Evolutionary conservation across 2,888 invertebrate species (phyloP), one percentile per base, ranked within the genome.

Genomic region (Zaprionus bogoriensis): DNA sequence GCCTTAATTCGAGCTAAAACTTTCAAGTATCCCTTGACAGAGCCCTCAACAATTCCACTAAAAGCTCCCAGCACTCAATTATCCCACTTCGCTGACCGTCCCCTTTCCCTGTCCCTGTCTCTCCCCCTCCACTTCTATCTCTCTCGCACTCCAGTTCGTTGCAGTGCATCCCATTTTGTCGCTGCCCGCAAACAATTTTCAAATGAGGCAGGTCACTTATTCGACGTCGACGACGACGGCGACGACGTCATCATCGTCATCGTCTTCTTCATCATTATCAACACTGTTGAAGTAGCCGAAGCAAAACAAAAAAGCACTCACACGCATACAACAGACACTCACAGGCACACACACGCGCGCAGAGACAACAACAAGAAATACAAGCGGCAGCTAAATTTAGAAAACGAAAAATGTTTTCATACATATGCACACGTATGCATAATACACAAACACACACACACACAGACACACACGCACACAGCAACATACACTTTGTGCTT

Each of bases 131-230:
- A 4, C 17, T 28, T n/a, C n/a, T n/a, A n/a, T n/a, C 3, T 22
- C 42, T 14, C 12, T 30, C 9, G 7, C 28, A 4, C 30, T 20
- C 28, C 5, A 9, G 7, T 12, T 17, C n/a, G n/a, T 51, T 42
- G 32, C 38, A 48, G 39, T 61, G 61, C 47, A 67, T 67, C 47
- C 48, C 51, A 44, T 45, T 60, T 44, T 47, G 36, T 30, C 27
- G 65, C 27, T 45, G 39, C 54, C 65, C 78, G 57, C 77, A 79
- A 83, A 79, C 74, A 68, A 62, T 66, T 79, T 83, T 79, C 77
- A 80, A 84, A 78, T 81, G 76, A 75, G 82, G 80, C 78, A 81
- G 80, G 80, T 81, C 80, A 76, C 82, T 81, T 84, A 81, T 84
- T 81, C 62, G 51, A 59, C 67, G 60, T 46, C 64, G 70, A 62